These are phyloP conservation scores for Agrilus mali DNA, from an alignment of 2,888 invertebrate species.

Conservation along the genomic window DNA sequence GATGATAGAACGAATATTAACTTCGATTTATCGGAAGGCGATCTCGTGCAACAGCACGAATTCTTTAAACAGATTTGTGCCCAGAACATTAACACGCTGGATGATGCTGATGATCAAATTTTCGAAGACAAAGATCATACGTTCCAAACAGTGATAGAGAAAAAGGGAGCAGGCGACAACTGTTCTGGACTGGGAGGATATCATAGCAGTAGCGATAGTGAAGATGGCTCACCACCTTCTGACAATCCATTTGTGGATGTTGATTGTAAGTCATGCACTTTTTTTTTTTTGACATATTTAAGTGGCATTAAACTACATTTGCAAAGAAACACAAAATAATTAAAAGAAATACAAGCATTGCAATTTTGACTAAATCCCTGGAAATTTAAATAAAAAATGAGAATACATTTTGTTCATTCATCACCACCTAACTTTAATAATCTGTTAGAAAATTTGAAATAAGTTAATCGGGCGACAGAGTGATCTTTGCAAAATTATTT, in stretches of 20 bases:
- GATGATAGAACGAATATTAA: constrained; percentile 28
- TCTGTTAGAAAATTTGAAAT: too few species aligned
- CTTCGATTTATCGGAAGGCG: constrained; percentile 37
- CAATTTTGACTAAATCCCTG: too few species aligned
- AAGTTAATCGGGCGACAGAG: too few species aligned
- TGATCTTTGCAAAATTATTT: too few species aligned
- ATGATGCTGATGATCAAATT: constrained; percentile 31
- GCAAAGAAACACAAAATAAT: too few species aligned
- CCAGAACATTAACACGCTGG: constrained; percentile 29
- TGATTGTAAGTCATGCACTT: constrained; percentile 32
- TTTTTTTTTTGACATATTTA: constrained; percentile 1
- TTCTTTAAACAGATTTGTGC: constrained; percentile 48
- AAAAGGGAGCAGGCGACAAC: constrained; percentile 26
- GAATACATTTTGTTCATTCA: too few species aligned
- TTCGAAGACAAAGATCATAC: constrained; percentile 36
- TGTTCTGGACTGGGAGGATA: constrained; percentile 25
- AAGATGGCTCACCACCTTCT: constrained; percentile 26
- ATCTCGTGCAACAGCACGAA: constrained; percentile 37
- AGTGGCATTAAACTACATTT: neutral
- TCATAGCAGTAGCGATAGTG: constrained; percentile 39
- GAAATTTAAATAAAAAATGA: too few species aligned
- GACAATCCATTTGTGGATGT: constrained; percentile 34
- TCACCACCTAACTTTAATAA: too few species aligned
- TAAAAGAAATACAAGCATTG: too few species aligned
- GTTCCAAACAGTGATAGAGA: constrained; percentile 37